Percentiles rank a stretch among this genome's conserved stretches.
Evolutionary conservation across 2,888 invertebrate species (phyloP).

Genomic region (Mechanitis mazaeus): DNA sequence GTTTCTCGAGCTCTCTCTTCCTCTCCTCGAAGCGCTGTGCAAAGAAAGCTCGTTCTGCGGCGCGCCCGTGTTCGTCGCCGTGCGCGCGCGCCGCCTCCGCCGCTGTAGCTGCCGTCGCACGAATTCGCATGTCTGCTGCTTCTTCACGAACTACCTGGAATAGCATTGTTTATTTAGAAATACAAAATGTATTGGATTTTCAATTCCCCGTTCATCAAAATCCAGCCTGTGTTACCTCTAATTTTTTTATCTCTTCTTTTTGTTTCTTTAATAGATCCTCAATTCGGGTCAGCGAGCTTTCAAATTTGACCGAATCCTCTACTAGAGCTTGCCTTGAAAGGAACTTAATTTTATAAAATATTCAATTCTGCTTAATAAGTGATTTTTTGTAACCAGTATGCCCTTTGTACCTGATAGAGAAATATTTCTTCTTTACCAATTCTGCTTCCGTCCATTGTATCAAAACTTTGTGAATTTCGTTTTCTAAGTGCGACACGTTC

Average conservation of each 20-base stretch:
- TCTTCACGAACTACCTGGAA: constrained; percentile 81
- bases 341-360: not conserved
- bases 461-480: constrained; percentile 86
- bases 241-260: constrained; percentile 83
- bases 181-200: too few relatives aligned
- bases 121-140: constrained; percentile 82
- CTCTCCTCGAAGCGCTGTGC: constrained; percentile 83
- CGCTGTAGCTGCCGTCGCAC: constrained; percentile 81
- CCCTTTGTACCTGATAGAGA: constrained; percentile 76
- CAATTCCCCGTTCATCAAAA: too few relatives aligned
- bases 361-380: not conserved
- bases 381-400: not conserved
- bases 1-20: constrained; percentile 82
- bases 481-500: constrained; percentile 83
- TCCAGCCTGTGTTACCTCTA: constrained; percentile 72
- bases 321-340: constrained; percentile 75
- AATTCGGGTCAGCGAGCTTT: constrained; percentile 81
- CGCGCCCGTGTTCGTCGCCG: constrained; percentile 80
- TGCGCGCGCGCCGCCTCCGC: constrained; percentile 83
- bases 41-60: constrained; percentile 78
- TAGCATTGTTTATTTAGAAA: not conserved
- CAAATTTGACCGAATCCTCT: constrained; percentile 84
- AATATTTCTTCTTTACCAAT: constrained; percentile 85
- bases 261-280: constrained; percentile 82
- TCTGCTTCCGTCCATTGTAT: constrained; percentile 90